A percentile compares a stretch with the other conserved stretches of the same genome.
Conservation (phyloP, 1,140 invertebrate species). For the Drosophila orena region DNA sequence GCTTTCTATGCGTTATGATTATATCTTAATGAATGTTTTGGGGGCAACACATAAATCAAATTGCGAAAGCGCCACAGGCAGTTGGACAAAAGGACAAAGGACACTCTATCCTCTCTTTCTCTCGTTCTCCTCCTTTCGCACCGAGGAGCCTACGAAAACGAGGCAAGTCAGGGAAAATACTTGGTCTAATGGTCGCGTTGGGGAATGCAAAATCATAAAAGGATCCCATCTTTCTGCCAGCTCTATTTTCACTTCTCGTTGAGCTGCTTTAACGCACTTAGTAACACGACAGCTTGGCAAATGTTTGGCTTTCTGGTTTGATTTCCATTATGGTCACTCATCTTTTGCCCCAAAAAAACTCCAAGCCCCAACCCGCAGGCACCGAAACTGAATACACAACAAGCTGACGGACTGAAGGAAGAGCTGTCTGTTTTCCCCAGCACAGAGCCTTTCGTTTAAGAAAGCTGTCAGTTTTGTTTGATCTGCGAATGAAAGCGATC, state of each 20-base stretch:
- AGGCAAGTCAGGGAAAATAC: constrained; percentile 20
- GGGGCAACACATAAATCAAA: constrained; percentile 80
- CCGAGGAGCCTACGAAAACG: constrained; percentile 28
- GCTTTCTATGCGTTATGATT: constrained; percentile 73
- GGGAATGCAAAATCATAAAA: constrained; percentile 75
- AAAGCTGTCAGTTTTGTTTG: not conserved
- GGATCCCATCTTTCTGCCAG: not conserved
- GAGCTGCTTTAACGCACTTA: constrained; percentile 44
- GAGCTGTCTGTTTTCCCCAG: not conserved
- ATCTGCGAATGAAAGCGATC: constrained; percentile 11
- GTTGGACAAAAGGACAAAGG: constrained; percentile 62
- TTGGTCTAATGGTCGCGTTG: constrained; percentile 59
- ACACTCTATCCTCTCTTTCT: not conserved
- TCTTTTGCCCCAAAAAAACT: not conserved
- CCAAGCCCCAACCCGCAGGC: not conserved
- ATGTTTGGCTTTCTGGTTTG: constrained; percentile 76
- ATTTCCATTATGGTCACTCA: constrained; percentile 63
- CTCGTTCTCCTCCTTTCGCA: not conserved
- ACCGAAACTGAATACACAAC: not conserved
- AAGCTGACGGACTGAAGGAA: constrained; percentile 48
- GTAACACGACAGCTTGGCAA: constrained; percentile 74
- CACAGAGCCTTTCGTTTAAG: not conserved
- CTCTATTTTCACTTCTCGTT: not conserved
- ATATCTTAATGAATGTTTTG: constrained; percentile 81
- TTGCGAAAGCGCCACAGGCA: constrained; percentile 77